These are phyloP conservation scores for Trichacis sp. DNA, from an alignment of 2,888 invertebrate species.

Conservation along the genomic window DNA sequence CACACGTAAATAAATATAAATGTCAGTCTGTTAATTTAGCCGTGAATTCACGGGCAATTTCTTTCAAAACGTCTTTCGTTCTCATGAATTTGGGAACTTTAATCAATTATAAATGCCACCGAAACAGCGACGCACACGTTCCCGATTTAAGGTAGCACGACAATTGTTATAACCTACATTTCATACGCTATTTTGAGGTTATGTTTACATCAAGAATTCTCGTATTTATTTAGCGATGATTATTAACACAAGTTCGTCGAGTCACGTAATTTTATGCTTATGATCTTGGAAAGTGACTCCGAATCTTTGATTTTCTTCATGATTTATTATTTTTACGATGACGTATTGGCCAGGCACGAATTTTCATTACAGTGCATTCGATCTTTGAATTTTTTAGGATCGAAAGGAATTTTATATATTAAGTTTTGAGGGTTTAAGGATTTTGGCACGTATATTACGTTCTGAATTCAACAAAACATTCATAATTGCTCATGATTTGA, in stretches of 20 bases:
- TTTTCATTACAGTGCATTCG: not conserved
- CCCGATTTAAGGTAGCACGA: constrained; percentile 59
- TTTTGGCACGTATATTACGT: too few species aligned
- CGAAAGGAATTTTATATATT: too few species aligned
- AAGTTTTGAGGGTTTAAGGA: too few species aligned
- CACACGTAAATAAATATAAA: too few species aligned
- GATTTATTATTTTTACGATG: not conserved
- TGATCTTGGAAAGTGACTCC: not conserved
- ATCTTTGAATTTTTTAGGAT: too few species aligned
- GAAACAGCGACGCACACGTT: constrained; percentile 54
- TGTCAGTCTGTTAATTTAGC: too few species aligned
- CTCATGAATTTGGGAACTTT: not conserved
- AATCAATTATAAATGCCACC: constrained; percentile 53
- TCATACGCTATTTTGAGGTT: constrained; percentile 6
- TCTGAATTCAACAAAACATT: too few species aligned
- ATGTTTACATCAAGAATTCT: constrained; percentile 13
- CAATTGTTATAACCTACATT: constrained; percentile 15
- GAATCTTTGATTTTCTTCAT: not conserved
- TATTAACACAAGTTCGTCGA: not conserved
- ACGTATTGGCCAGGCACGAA: not conserved
- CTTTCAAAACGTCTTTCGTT: too few species aligned
- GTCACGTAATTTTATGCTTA: not conserved
- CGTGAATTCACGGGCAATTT: too few species aligned
- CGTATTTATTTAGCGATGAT: not conserved
- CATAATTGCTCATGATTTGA: too few species aligned